Evolutionary conservation across 2,888 invertebrate species (phyloP), one percentile per base, ranked within the genome.

Genomic region (Nymphalis urticae): DNA sequence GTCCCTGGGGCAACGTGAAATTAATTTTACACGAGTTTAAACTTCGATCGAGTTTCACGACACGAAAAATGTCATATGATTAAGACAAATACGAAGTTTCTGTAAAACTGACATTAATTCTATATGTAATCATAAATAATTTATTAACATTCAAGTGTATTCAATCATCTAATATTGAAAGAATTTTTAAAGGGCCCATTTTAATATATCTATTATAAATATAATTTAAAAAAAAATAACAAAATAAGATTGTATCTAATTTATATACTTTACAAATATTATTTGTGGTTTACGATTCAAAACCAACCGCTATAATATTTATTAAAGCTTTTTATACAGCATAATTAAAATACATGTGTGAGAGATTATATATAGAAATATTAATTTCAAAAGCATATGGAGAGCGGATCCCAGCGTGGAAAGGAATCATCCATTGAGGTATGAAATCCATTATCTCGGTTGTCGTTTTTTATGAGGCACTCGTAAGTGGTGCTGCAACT

Each of bases 401-500:
- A 2, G 42, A 42, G 9, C 3, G 42, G 6, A 5, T 42, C 10
- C 58, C 42, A 13, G 2, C 13, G 36, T 58, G 42, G 42, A 19
- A 50, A 53, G 42, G 24, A 60, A 51, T 60, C 58, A 42, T 64
- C 54, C 61, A 27, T 47, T 61, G 58, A 62, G 62, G 59, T 69
- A 67, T 59, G n/a, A 67, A 67, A 67, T 47, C 67, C 54, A 69
- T 72, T 69, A 72, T 56, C 59, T 50, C 59, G 58, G 60, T 66
- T 16, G 53, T 58, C 59, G 68, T 70, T 72, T 72, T 68, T 73
- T 71, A 73, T 62, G 71, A 66, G 64, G 24, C 59, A 54, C 21
- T 59, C 48, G 71, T 75, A 74, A 78, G 73, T 74, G 72, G 73
- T 61, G 72, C 65, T 71, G 72, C 74, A 73, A 77, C 75, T 77